Base-by-base conservation (phyloP, 1,140 invertebrate species). In the Chlorops oryzae region DNA sequence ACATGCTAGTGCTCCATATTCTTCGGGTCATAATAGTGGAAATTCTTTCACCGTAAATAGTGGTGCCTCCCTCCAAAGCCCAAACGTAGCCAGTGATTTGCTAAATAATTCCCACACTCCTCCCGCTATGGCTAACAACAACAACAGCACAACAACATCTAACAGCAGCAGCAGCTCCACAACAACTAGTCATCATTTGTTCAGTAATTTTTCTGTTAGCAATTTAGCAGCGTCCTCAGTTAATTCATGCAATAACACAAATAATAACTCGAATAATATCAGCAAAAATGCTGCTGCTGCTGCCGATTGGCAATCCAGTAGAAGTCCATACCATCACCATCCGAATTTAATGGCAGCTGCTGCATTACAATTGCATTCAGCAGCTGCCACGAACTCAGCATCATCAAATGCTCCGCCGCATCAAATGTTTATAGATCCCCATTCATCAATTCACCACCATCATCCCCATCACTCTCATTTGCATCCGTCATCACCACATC, bases 401-500 rank as follows among this genome's bases (percentile, higher is more conserved):
- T 28, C 28, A 18, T 37, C 46, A 21, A 48, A 59, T 48, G 32
- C 52, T 12, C 28, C 49, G 28, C 28, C 47, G 17, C 25, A 28
- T 35, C 62, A 61, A 34, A 66, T 70, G 54, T 71, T 64, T 25
- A 57, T 70, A 54, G 68, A 71, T 25, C 49, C 56, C 20, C 68
- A 65, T 44, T 47, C 61, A 22, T 50, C n/a, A n/a, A 51, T 21
- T 21, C 54, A 17, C 45, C 65, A 54, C 21, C 56, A 47, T 5
- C 40, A 44, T 5, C 45, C 49, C 10, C 63, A 57, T 24, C 55
- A 66, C 52, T 48, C 63, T 12, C 61, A 65, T 23, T 51, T 62
- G 18, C 28, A 60, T 1, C 20, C 52, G 23, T n/a, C 63, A 55
- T 18, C 55, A 53, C 48, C 63, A 13, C 61, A 65, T 23, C 51